Evolutionary conservation across 1,140 invertebrate genomes (phyloP), one percentile per base, ranked within the genome.

Genomic region (Gerris buenoi): DNA sequence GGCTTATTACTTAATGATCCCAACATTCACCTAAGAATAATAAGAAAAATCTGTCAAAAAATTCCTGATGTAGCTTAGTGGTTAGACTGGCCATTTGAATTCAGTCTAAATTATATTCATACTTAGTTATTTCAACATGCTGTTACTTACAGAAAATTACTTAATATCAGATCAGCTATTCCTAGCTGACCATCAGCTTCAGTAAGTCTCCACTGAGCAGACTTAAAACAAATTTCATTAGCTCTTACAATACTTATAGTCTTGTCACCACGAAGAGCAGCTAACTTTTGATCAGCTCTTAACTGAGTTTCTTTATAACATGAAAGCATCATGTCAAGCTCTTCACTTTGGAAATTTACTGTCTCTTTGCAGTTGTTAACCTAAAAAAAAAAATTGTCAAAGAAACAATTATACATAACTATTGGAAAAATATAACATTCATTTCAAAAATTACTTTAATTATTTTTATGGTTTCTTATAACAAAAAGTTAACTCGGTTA

Each of bases 191-290:
- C 96, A 81, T 99, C 96, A 3, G 90, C 88, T 78, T 98, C 95
- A 0, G 96, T 99, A 26, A 99, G 83, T 65, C 95, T 79, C 97
- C 97, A 99, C 70, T 95, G 89, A n/a, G 96, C 96, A 76, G 95
- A 91, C 78, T 97, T 97, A 76, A 99, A 98, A 77, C 93, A 98
- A 71, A 99, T 97, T 81, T 99, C 96, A 76, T 95, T 95, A 25
- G 91, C 86, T 59, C 94, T 80, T 10, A 93, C 88, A 29, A 93
- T 86, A 1, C 86, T 86, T 28, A 87, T 83, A 33, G 86, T 84
- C 70, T 87, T 85, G 71, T 87, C 84, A 68, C 78, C 77, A 67
- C 80, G 70, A 58, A 76, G 75, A 15, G 78, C 79, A 2, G 78
- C 79, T 63, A 84, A 74, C 69, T 84, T 81, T 70, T 82, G 82